phyloP scores from a whole-genome alignment of 2,888 invertebrate genomes.

The Pseudococcus jackbeardsleyi region DNA sequence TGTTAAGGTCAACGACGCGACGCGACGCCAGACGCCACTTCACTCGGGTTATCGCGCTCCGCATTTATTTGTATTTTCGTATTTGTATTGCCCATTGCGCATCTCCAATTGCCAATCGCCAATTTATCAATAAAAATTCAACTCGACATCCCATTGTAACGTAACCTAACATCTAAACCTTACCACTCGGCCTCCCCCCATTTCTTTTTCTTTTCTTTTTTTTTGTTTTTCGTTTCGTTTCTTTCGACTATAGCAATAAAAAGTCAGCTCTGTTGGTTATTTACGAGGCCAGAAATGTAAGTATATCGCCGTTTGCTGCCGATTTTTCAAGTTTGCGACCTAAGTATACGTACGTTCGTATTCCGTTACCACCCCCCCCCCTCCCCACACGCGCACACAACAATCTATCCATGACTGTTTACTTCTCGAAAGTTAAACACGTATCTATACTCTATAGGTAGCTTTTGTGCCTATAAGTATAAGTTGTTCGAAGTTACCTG shows the following conservation, averaged over 20 bases:
- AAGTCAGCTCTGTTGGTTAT: neutral
- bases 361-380: too few species aligned
- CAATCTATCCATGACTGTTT: too few species aligned
- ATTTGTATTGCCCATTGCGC: neutral
- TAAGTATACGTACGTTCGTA: neutral
- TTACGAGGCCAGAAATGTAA: neutral
- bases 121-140: neutral
- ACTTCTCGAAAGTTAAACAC: too few species aligned
- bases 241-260: neutral
- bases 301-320: neutral
- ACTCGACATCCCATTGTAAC: neutral
- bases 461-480: too few species aligned
- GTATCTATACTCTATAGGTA: too few species aligned
- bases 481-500: too few species aligned
- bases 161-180: neutral
- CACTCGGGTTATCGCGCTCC: neutral
- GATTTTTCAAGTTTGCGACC: neutral
- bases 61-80: neutral
- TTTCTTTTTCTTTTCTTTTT: neutral
- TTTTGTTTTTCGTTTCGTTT: too few species aligned
- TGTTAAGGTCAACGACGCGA: conserved; percentile 19
- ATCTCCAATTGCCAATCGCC: too few species aligned
- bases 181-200: neutral
- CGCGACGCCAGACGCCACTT: neutral
- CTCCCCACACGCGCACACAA: too few species aligned